These are phyloP conservation scores for Spatula versicolor DNA, from an alignment of 2,797 vertebrate genomes.

Conservation along the genomic window DNA sequence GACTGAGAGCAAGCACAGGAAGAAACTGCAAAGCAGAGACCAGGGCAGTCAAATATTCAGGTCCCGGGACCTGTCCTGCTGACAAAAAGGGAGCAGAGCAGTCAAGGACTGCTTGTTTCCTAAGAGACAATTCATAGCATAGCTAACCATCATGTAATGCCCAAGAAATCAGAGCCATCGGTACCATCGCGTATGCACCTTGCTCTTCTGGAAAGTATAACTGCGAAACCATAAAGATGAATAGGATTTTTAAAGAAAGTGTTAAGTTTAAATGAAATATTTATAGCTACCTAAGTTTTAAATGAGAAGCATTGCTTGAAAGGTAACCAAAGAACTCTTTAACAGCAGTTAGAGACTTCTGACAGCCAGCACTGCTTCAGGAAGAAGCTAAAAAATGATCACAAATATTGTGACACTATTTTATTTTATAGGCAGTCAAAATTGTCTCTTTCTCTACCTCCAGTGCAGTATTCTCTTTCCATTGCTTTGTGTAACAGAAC, in stretches of 20 bases:
- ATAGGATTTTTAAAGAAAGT: neutral
- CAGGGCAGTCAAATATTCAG: neutral
- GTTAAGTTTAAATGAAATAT: neutral
- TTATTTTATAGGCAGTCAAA: neutral
- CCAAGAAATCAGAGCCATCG: neutral
- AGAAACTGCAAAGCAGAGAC: neutral
- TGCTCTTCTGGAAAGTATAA: neutral
- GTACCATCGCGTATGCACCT: neutral
- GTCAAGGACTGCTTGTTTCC: neutral
- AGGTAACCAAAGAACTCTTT: neutral
- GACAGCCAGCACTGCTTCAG: neutral
- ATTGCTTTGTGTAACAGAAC: neutral
- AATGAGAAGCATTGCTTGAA: neutral
- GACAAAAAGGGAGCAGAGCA: neutral
- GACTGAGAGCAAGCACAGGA: neutral
- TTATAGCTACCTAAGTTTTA: neutral
- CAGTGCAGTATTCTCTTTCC: neutral
- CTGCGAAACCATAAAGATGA: neutral
- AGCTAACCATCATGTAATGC: neutral
- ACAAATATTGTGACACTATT: neutral
- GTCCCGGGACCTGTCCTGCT: neutral
- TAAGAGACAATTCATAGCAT: neutral
- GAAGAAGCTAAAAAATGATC: neutral
- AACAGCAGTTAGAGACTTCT: neutral
- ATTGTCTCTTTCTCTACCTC: neutral